Evolutionary conservation across 2,113 vertebrate species (phyloP).

Genomic region (Oryctolagus cuniculus): DNA sequence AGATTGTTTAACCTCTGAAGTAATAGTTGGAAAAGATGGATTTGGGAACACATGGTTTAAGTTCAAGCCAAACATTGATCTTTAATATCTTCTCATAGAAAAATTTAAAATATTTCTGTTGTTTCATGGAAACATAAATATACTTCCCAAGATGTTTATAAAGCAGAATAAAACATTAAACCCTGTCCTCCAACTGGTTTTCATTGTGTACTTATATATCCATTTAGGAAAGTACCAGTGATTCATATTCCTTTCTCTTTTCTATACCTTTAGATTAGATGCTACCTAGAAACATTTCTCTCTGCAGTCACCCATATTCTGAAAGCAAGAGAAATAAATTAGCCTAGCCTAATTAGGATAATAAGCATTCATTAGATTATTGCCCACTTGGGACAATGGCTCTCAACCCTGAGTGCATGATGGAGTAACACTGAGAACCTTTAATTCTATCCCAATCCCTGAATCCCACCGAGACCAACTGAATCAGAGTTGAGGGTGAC

Average conservation of each 20-base stretch:
- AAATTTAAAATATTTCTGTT: conserved; percentile 58
- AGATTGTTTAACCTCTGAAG: neutral
- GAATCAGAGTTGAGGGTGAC: neutral
- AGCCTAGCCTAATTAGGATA: neutral
- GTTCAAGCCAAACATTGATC: neutral
- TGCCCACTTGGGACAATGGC: neutral
- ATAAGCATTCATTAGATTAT: neutral
- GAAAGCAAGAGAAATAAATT: neutral
- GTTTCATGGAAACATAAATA: neutral
- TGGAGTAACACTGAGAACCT: neutral
- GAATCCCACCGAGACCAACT: neutral
- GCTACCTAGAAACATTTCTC: neutral
- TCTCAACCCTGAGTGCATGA: neutral
- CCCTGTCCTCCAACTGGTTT: neutral
- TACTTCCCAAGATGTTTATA: conserved; percentile 21
- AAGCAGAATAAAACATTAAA: conserved; percentile 1
- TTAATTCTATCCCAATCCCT: neutral
- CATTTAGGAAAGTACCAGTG: neutral
- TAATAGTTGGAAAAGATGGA: conserved; percentile 4
- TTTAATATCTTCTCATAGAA: conserved; percentile 26
- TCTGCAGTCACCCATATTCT: neutral
- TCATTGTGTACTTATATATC: neutral
- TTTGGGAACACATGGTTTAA: neutral
- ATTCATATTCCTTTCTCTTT: neutral
- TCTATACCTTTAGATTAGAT: neutral